Base-by-base conservation (phyloP, 2,888 invertebrate genomes). In the Nineta flava region DNA sequence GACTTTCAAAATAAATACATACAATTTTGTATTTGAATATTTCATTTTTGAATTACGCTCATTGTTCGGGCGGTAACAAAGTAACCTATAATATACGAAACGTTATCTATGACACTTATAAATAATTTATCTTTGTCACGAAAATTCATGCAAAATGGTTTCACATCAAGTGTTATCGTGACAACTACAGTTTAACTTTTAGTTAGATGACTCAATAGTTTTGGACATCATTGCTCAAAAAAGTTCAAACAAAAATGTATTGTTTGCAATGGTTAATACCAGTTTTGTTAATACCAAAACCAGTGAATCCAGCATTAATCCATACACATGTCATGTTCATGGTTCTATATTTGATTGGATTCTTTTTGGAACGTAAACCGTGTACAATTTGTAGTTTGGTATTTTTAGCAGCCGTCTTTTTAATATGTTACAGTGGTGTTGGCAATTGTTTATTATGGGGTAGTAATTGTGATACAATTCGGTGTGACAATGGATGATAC, bases 301-400 rank as follows among this genome's bases (percentile, higher is more conserved):
- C 97, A 50, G 81, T 94, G 55, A 96, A 97, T 72, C 95, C 96
- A 60, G 92, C 93, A 35, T 74, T 96, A 52, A 79, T 96, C 59
- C 90, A 95, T 66, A 95, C 95, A 50, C 93, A 95, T 69, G 92
- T 94, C 53, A 90, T 96, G 86, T 96, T 97, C 67, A 92, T 97
- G 79, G 86, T 92, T 55, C 75, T 97, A 49, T 97, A 97, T 70
- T 71, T 97, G 58, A 85, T 95, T 58, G 93, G 96, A 59, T 97
- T 97, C 72, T 96, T 97, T 68, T 73, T 99, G 60, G 95, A 96
- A 64, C 75, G 93, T 61, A 96, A 91, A 66, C 97, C 97, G 1
- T 99, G 97, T 68, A 94, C 94, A 46, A 92, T 96, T 55, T 99
- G 97, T 74, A 92, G 92, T 62, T 72, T 95, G 49, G 87, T 97